These are phyloP conservation scores for Lasioglossum lativentre DNA, from an alignment of 2,888 invertebrate species.

Conservation along the genomic window DNA sequence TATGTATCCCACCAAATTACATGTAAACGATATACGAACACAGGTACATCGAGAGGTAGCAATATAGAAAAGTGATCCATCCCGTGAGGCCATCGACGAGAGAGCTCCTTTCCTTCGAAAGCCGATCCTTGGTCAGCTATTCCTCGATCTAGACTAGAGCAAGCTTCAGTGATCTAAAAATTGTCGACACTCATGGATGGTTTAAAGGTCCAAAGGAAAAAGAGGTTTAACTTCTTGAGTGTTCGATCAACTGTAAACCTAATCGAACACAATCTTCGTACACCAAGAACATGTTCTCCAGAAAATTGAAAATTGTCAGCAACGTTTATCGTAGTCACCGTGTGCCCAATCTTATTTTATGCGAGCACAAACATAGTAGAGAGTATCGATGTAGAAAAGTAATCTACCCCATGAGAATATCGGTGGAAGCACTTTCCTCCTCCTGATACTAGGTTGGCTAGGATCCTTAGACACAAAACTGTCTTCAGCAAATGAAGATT, in stretches of 20 bases:
- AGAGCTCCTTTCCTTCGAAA: background rate
- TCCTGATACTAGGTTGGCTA: background rate
- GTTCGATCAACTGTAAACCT: background rate
- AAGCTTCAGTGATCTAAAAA: background rate
- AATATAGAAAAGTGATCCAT: background rate
- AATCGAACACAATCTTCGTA: no score
- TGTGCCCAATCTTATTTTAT: background rate
- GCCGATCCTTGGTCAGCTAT: constrained; percentile 1
- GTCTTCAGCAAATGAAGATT: background rate
- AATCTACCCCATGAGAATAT: background rate
- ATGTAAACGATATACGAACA: constrained; percentile 8
- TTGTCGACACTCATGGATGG: background rate
- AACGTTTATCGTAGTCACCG: background rate
- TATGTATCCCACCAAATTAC: background rate
- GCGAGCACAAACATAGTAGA: background rate
- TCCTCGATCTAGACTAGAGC: background rate
- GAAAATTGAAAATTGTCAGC: background rate
- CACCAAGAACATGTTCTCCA: background rate
- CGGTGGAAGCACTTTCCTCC: background rate
- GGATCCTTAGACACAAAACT: background rate
- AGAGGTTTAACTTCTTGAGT: background rate
- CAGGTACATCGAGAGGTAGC: background rate
- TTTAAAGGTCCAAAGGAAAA: background rate
- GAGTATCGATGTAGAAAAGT: background rate
- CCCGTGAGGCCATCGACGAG: background rate